Evolutionary conservation across 2,113 vertebrate genomes (phyloP).

Genomic region (Bagarius yarrelli): DNA sequence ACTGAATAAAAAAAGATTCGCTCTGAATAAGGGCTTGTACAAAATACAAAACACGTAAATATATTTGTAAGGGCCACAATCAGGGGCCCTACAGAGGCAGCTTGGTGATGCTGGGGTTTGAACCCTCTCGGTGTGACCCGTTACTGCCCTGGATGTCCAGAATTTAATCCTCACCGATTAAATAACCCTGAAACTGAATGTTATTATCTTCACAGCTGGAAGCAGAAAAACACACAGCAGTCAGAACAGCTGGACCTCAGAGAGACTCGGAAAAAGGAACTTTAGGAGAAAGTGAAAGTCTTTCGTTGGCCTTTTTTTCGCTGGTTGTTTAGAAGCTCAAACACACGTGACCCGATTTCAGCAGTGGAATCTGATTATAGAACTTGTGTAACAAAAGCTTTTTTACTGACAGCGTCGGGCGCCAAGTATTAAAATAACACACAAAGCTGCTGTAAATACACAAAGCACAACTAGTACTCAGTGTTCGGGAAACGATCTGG

Average conservation of each 20-base stretch:
- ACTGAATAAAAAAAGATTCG: too few relatives aligned
- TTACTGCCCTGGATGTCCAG: too few relatives aligned
- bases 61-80: too few relatives aligned
- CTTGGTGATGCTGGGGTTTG: too few relatives aligned
- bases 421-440: background rate
- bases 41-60: too few relatives aligned
- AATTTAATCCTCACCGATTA: too few relatives aligned
- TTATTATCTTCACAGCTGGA: slow-evolving; percentile 5
- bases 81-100: too few relatives aligned
- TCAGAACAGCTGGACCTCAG: background rate
- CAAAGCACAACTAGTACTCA: background rate
- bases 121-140: too few relatives aligned
- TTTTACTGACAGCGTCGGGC: background rate
- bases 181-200: background rate
- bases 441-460: background rate
- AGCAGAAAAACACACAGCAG: background rate
- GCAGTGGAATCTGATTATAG: background rate
- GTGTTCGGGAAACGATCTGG: background rate
- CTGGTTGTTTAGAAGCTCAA: background rate
- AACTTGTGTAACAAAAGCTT: background rate
- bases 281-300: background rate
- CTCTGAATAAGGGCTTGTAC: too few relatives aligned
- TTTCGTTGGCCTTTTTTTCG: background rate
- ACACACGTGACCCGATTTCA: background rate
- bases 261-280: background rate